Percentiles rank a stretch among this genome's conserved stretches.
Evolutionary conservation across 2,888 invertebrate species (phyloP).

Genomic region (Allolobophora icterica): DNA sequence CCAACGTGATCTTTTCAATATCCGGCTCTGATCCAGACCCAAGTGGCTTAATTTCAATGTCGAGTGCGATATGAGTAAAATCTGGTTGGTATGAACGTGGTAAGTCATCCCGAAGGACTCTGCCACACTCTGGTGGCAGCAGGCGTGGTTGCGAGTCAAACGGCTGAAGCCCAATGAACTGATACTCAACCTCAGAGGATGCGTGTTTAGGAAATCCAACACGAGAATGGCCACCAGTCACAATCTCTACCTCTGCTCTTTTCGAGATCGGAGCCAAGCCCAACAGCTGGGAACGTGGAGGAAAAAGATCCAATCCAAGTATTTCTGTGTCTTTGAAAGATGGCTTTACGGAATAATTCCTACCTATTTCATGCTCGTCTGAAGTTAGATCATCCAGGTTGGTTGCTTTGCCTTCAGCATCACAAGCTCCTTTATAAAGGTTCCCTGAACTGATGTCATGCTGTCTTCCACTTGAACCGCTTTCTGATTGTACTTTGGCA

Average conservation of each 20-base stretch:
- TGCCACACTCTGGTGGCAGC: conserved; percentile 5
- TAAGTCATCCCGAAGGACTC: conserved; percentile 32
- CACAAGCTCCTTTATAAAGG: not conserved
- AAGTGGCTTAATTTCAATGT: conserved; percentile 42
- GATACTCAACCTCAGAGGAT: not conserved
- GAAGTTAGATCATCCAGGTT: not conserved
- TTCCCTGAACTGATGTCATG: not conserved
- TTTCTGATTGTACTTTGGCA: not conserved
- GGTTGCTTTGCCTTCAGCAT: not conserved
- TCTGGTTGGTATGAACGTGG: conserved; percentile 33
- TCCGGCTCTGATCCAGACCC: not conserved
- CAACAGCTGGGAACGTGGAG: not conserved
- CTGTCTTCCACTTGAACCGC: not conserved
- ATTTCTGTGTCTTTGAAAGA: conserved; percentile 23
- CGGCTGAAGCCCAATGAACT: not conserved
- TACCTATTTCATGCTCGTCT: not conserved
- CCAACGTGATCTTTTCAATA: not conserved
- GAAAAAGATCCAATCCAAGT: conserved; percentile 11
- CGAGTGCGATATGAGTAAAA: conserved; percentile 35
- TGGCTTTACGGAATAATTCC: not conserved
- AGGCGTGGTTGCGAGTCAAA: not conserved
- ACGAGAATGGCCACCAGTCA: conserved; percentile 1
- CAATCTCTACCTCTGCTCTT: conserved; percentile 5
- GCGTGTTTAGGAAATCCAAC: conserved; percentile 10
- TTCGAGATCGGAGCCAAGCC: not conserved